Base-by-base conservation (phyloP, 2,888 invertebrate genomes). In the Pristionchus exspectatus region DNA sequence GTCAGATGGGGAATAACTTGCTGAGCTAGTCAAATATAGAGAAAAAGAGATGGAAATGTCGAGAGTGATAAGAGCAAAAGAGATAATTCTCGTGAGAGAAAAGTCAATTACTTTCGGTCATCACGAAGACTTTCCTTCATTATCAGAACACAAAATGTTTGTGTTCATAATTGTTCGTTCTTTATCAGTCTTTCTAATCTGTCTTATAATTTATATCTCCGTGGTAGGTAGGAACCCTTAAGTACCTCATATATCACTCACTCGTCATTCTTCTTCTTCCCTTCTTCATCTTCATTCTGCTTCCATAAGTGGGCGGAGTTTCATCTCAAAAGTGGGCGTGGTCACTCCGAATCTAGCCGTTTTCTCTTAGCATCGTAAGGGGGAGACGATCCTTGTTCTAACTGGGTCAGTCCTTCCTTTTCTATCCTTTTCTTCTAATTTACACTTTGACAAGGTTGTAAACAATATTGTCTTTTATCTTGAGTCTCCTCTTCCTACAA, bases 361-460 rank as follows among this genome's bases (percentile, higher is more conserved):
- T 77, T 38, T 77, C 74, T 77, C 74, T 44, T 44, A 38, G 33
- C 74, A 69, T 44, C 74, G n/a, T 12, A 18, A 14, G 24, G 18
- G 74, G 74, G n/a, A 74, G 24, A 7, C 74, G 74, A 77, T 77
- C 74, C 74, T 77, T 77, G 74, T 77, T 38, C 74, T 77, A 77
- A 77, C 74, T 77, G 44, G 74, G 74, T 77, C 74, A 77, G 74
- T 38, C 84, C 59, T 84, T 56, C 59, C 30, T 33, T 59, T 30
- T 24, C 44, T 38, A 9, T 56, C 84, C 38, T 84, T n/a, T 84
- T 27, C 56, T 44, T 12, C 56, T 56, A 21, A 24, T 56, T 84
- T 30, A 54, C 44, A 56, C 44, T 84, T 84, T 27, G 24, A 30
- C 21, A 56, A 56, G 44, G 18, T 30, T 12, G 84, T 84, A 84